Conservation (phyloP, 2,113 vertebrate species). For the Mormyrus lacerda region DNA sequence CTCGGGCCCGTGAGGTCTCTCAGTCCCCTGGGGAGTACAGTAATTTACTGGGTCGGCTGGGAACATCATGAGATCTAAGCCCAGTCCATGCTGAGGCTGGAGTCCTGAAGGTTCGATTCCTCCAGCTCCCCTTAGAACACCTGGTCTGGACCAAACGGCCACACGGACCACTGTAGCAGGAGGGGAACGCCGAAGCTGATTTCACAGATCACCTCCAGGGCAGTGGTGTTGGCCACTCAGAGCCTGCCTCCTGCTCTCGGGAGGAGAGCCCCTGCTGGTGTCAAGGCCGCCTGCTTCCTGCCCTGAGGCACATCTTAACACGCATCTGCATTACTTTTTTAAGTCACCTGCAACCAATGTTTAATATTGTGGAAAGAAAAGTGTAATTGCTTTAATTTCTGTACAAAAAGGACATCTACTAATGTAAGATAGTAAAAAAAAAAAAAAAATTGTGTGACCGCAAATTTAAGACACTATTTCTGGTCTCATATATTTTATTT, state of each 20-base stretch:
- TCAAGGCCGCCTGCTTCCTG: not conserved
- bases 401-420: slow-evolving; percentile 8
- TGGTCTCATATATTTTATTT: slow-evolving; percentile 48
- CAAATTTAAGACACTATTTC: slow-evolving; percentile 52
- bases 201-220: not conserved
- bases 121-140: not conserved
- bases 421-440: slow-evolving; percentile 45
- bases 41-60: not conserved
- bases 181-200: not conserved
- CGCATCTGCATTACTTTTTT: not conserved
- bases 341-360: slow-evolving; percentile 56
- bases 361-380: slow-evolving; percentile 61
- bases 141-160: not conserved
- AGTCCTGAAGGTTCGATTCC: not conserved
- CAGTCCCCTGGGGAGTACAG: not conserved
- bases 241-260: not conserved
- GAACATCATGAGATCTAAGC: not conserved
- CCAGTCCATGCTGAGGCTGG: not conserved
- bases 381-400: slow-evolving; percentile 13
- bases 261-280: not conserved
- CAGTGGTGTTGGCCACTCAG: not conserved
- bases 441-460: slow-evolving; percentile 45
- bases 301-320: not conserved
- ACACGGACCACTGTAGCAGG: not conserved
- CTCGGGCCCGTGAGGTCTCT: not conserved